These are phyloP conservation scores for Ectemnius continuus DNA, from an alignment of 2,888 invertebrate genomes.

Conservation along the genomic window DNA sequence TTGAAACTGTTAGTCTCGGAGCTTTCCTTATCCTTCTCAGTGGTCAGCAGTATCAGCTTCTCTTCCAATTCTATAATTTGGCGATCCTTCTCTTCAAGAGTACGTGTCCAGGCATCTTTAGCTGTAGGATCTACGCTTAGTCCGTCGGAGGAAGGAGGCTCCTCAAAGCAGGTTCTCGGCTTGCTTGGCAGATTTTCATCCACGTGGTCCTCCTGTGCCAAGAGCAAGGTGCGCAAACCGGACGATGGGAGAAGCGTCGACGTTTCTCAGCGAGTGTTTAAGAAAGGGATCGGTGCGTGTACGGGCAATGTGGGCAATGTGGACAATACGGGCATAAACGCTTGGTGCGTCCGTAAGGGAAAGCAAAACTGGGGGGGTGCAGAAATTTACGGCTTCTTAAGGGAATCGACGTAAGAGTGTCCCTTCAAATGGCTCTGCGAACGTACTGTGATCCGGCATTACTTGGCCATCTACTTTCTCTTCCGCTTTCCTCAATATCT, in stretches of 20 bases:
- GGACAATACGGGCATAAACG: slow-evolving; percentile 29
- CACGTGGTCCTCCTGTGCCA: slow-evolving; percentile 15
- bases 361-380: slow-evolving; percentile 24
- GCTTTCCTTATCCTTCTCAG: no score
- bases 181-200: not conserved
- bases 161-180: no score
- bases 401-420: slow-evolving; percentile 46
- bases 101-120: slow-evolving; percentile 75
- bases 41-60: slow-evolving; percentile 62
- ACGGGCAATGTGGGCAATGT: no score
- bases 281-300: slow-evolving; percentile 17
- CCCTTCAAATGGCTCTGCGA: slow-evolving; percentile 49
- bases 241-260: slow-evolving; percentile 17
- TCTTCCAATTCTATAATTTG: slow-evolving; percentile 80
- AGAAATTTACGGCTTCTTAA: slow-evolving; percentile 24
- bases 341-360: slow-evolving; percentile 28
- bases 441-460: slow-evolving; percentile 24
- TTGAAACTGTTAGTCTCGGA: no score
- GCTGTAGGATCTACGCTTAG: no score
- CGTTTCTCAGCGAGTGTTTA: no score
- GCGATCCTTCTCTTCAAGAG: slow-evolving; percentile 75
- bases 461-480: slow-evolving; percentile 2
- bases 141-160: no score
- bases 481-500: slow-evolving; percentile 23
- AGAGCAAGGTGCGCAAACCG: slow-evolving; percentile 28